Conservation (phyloP, 2,113 vertebrate genomes). For the Myxocyprinus asiaticus region DNA sequence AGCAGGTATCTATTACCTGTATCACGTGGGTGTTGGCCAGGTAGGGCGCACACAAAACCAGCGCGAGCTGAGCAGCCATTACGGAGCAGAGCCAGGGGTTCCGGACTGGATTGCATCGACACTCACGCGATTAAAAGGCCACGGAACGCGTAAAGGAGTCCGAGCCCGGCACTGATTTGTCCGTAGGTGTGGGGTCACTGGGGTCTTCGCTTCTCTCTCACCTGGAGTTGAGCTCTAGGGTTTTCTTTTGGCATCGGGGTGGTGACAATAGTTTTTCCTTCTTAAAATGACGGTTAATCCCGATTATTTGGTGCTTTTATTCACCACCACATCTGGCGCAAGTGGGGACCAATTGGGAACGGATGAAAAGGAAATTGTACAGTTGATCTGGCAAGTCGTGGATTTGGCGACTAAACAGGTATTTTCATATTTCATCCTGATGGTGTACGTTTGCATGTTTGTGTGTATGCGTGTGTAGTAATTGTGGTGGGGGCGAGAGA, state of each 20-base stretch:
- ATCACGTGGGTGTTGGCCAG: slow-evolving; percentile 87
- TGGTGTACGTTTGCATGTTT: neutral
- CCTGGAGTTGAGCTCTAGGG: slow-evolving; percentile 21
- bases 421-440: slow-evolving; percentile 34
- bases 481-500: neutral
- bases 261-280: slow-evolving; percentile 54
- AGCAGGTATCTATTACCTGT: slow-evolving; percentile 88
- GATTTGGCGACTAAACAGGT: slow-evolving; percentile 91
- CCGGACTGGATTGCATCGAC: slow-evolving; percentile 68
- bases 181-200: slow-evolving; percentile 64
- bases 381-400: slow-evolving; percentile 91
- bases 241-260: slow-evolving; percentile 42
- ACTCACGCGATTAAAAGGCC: slow-evolving; percentile 64
- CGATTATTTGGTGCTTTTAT: slow-evolving; percentile 92
- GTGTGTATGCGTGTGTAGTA: neutral
- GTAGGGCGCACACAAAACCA: slow-evolving; percentile 74
- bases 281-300: slow-evolving; percentile 88
- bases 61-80: slow-evolving; percentile 83
- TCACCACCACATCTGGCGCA: slow-evolving; percentile 88
- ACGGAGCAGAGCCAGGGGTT: slow-evolving; percentile 74
- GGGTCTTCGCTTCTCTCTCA: slow-evolving; percentile 40
- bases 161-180: slow-evolving; percentile 64
- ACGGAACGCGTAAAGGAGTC: slow-evolving; percentile 61
- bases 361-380: slow-evolving; percentile 90
- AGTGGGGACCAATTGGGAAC: slow-evolving; percentile 86